Conservation (phyloP, 1,140 invertebrate species). For the Antheraea mylitta region DNA sequence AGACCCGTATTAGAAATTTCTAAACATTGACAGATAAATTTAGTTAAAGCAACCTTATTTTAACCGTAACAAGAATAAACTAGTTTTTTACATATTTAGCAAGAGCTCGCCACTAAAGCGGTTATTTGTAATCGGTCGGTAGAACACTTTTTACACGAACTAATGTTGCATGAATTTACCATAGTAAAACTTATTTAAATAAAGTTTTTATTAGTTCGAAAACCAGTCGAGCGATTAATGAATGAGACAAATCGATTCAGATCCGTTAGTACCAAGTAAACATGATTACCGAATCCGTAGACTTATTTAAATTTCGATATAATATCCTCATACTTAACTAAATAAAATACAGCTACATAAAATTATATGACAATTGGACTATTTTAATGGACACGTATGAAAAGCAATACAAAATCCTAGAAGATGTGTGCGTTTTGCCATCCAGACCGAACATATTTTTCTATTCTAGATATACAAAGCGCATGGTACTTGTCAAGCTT, state of each 20-base stretch:
- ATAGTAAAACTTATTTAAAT: background rate
- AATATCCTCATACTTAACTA: background rate
- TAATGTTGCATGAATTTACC: background rate
- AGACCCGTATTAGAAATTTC: too few species aligned
- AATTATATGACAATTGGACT: too few species aligned
- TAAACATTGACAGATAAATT: too few species aligned
- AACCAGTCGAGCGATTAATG: constrained; percentile 5
- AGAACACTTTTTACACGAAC: background rate
- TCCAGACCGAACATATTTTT: too few species aligned
- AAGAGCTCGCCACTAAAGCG: background rate
- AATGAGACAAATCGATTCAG: constrained; percentile 11
- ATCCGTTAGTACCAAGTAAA: background rate
- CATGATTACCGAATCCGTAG: background rate
- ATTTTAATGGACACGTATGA: too few species aligned
- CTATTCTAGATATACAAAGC: too few species aligned
- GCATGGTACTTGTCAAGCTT: too few species aligned
- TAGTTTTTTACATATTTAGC: background rate
- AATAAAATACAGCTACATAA: too few species aligned
- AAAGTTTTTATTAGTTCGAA: background rate
- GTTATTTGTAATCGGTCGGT: background rate
- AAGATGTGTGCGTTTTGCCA: too few species aligned
- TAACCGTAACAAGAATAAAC: too few species aligned
- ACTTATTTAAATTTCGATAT: background rate
- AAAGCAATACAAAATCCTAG: too few species aligned
- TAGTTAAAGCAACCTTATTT: too few species aligned